Percentiles rank a stretch among this genome's conserved stretches.
Conservation (phyloP, 2,888 invertebrate genomes). For the Pasiphila rectangulata region DNA sequence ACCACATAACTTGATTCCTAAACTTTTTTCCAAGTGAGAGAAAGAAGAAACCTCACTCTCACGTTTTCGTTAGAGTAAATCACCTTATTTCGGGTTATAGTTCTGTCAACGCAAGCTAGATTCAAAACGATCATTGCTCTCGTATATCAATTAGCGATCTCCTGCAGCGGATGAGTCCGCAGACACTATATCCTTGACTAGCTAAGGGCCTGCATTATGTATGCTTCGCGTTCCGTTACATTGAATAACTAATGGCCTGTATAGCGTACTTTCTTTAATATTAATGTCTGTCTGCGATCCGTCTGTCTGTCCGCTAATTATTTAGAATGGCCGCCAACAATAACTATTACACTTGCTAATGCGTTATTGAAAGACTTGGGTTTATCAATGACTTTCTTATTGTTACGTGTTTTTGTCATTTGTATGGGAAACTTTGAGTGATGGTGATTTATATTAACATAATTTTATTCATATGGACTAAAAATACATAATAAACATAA, state of each 20-base stretch:
- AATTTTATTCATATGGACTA: neutral
- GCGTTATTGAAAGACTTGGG: neutral
- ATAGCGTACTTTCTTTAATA: slow-evolving; percentile 31
- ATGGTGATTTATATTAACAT: neutral
- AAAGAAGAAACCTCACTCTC: no score
- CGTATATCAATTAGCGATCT: neutral
- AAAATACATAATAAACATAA: no score
- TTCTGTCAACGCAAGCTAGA: neutral
- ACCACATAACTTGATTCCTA: no score
- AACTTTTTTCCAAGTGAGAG: no score
- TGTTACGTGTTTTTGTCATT: neutral
- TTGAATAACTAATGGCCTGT: slow-evolving; percentile 69
- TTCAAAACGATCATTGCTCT: neutral
- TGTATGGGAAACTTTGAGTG: no score
- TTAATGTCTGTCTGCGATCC: slow-evolving; percentile 32
- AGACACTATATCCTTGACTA: slow-evolving; percentile 14
- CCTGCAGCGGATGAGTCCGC: neutral
- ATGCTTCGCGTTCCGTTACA: slow-evolving; percentile 69
- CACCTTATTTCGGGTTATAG: no score
- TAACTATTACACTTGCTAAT: slow-evolving; percentile 19
- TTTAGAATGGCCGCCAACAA: slow-evolving; percentile 16
- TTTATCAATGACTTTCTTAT: slow-evolving; percentile 3
- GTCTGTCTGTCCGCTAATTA: slow-evolving; percentile 31
- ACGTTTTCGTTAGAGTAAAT: no score
- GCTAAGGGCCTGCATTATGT: slow-evolving; percentile 47